Percentiles rank a stretch among this genome's conserved stretches.
Evolutionary conservation across 2,888 invertebrate species (phyloP).

Genomic region (Andrena trimmerana): DNA sequence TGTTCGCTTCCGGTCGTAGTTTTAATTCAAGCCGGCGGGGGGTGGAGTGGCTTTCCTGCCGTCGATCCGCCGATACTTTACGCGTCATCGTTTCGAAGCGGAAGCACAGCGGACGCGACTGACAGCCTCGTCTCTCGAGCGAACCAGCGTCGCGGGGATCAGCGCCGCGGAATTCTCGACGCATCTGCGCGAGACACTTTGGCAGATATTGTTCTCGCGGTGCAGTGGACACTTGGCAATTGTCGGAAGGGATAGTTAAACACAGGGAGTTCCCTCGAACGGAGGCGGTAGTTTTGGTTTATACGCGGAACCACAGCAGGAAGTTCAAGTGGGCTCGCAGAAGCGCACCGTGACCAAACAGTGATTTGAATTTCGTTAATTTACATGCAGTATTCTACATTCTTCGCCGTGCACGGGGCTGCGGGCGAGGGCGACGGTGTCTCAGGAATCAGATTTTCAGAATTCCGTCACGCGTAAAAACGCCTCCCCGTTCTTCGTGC

Average conservation of each 20-base stretch:
- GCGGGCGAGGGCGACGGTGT: not conserved
- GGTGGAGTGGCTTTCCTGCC: slow-evolving; percentile 30
- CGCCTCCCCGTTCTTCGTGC: slow-evolving; percentile 6
- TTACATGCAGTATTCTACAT: not conserved
- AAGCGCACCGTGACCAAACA: not conserved
- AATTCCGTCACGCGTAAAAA: slow-evolving; percentile 12
- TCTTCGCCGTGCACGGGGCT: not conserved
- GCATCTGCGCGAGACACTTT: not conserved
- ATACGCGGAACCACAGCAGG: too few relatives aligned
- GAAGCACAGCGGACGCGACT: slow-evolving; percentile 23
- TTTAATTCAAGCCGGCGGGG: slow-evolving; percentile 68
- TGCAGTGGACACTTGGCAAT: too few relatives aligned
- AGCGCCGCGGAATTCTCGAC: not conserved
- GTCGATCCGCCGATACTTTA: slow-evolving; percentile 41
- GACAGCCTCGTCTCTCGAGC: slow-evolving; percentile 5
- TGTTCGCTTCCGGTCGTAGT: slow-evolving; percentile 76
- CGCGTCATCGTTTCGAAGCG: slow-evolving; percentile 27
- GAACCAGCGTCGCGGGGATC: not conserved
- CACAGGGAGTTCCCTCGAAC: not conserved
- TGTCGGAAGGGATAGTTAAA: not conserved
- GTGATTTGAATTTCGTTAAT: slow-evolving; percentile 1
- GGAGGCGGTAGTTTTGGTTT: too few relatives aligned
- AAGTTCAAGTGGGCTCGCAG: not conserved
- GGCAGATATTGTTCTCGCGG: too few relatives aligned
- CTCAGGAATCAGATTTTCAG: not conserved